Evolutionary conservation across 2,797 vertebrate genomes (phyloP).

Genomic region (Mus minutoides): DNA sequence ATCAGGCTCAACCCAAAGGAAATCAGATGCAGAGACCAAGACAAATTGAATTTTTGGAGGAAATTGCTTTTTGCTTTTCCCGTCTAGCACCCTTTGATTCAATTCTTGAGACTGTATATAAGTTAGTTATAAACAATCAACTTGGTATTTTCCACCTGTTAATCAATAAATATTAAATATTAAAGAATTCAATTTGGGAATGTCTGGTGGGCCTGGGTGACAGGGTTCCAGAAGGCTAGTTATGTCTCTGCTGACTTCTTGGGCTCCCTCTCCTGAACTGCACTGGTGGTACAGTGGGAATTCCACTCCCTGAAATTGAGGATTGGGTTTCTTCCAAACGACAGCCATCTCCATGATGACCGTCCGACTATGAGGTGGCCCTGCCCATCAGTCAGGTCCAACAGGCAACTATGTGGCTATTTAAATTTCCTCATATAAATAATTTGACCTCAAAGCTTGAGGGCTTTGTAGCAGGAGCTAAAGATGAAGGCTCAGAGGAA

Average conservation of each 20-base stretch:
- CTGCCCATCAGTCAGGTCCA: neutral
- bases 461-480: neutral
- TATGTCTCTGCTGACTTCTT: neutral
- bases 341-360: neutral
- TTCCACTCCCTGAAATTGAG: neutral
- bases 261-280: neutral
- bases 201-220: neutral
- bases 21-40: conserved; percentile 56
- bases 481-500: neutral
- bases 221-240: neutral
- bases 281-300: neutral
- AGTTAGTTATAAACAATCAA: conserved; percentile 54
- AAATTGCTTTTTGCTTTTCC: conserved; percentile 63
- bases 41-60: conserved; percentile 65
- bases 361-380: neutral
- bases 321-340: neutral
- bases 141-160: conserved; percentile 51
- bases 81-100: conserved; percentile 60
- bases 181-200: conserved; percentile 31
- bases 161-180: conserved; percentile 63
- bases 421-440: neutral
- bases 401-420: neutral
- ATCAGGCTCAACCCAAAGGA: conserved; percentile 43
- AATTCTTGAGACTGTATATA: conserved; percentile 56
- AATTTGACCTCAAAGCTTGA: neutral